These are phyloP conservation scores for Hirundo rustica DNA, from an alignment of 2,797 vertebrate genomes.

Conservation along the genomic window DNA sequence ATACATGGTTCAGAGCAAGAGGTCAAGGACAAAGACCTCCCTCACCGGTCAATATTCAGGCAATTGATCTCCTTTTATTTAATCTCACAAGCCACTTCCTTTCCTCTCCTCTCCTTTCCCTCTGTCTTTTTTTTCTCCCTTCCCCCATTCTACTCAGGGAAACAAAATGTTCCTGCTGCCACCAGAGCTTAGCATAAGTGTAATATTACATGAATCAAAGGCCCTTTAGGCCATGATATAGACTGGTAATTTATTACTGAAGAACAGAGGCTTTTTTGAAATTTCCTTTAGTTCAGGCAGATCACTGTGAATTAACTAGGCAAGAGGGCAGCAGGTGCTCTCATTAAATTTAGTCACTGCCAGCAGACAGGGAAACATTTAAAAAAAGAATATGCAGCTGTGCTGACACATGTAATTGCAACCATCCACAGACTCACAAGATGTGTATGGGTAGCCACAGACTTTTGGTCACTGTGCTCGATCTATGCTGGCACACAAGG, in stretches of 20 bases:
- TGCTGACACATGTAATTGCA: slow-evolving; percentile 39
- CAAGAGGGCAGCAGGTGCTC: slow-evolving; percentile 74
- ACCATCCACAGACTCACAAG: neutral
- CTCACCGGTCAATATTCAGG: slow-evolving; percentile 68
- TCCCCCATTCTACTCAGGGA: slow-evolving; percentile 57
- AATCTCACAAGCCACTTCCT: slow-evolving; percentile 67
- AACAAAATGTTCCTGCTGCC: slow-evolving; percentile 69
- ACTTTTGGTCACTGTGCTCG: neutral
- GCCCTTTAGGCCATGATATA: slow-evolving; percentile 71
- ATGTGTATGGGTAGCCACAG: neutral
- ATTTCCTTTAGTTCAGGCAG: slow-evolving; percentile 69
- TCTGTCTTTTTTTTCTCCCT: neutral
- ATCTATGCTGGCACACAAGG: neutral
- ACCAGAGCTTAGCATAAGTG: slow-evolving; percentile 70
- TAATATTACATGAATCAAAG: slow-evolving; percentile 79
- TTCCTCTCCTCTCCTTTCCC: neutral
- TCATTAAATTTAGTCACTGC: slow-evolving; percentile 76
- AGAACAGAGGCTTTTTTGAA: slow-evolving; percentile 74
- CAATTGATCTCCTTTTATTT: slow-evolving; percentile 73
- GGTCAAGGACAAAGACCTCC: slow-evolving; percentile 70
- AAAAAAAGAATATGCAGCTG: slow-evolving; percentile 60
- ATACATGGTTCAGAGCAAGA: slow-evolving; percentile 36
- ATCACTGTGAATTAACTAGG: slow-evolving; percentile 76
- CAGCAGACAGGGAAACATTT: slow-evolving; percentile 65
- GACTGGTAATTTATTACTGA: slow-evolving; percentile 77